phyloP scores from a whole-genome alignment of 2,113 vertebrate genomes.

The Eublepharis macularius region DNA sequence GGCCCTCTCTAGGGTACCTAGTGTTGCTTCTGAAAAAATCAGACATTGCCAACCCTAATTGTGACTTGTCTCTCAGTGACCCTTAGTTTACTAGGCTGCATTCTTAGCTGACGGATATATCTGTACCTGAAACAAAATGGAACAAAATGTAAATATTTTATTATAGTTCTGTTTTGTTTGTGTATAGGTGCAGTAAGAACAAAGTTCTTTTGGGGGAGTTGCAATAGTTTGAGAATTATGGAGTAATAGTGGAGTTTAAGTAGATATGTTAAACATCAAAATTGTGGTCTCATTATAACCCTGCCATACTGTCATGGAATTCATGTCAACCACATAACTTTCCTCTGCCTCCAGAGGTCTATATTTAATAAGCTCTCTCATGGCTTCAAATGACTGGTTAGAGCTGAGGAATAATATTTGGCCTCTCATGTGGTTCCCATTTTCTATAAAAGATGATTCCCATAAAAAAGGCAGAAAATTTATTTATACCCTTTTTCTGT shows the following conservation, averaged over 20 bases:
- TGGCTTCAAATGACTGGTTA: constrained; percentile 14
- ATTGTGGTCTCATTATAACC: not conserved
- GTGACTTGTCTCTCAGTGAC: too few relatives aligned
- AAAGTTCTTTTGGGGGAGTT: not conserved
- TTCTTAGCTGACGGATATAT: not conserved
- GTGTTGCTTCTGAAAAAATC: too few relatives aligned
- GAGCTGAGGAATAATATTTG: constrained; percentile 16
- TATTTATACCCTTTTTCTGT: not conserved
- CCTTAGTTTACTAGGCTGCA: not conserved
- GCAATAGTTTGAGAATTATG: not conserved
- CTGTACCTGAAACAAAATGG: not conserved
- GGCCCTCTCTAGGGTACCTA: not conserved
- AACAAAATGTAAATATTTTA: not conserved
- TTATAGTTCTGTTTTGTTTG: not conserved
- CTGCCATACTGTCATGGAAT: not conserved
- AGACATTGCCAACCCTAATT: too few relatives aligned
- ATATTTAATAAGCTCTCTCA: constrained; percentile 1
- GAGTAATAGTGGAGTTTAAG: not conserved
- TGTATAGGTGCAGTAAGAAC: not conserved
- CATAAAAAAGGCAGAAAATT: not conserved
- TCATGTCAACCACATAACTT: not conserved
- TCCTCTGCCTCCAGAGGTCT: not conserved
- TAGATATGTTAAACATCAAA: not conserved
- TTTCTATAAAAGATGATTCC: constrained; percentile 22
- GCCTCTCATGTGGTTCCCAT: constrained; percentile 21